Evolutionary conservation across 2,888 invertebrate species (phyloP), one percentile per base, ranked within the genome.

Genomic region (Scaptomyza polygonia): DNA sequence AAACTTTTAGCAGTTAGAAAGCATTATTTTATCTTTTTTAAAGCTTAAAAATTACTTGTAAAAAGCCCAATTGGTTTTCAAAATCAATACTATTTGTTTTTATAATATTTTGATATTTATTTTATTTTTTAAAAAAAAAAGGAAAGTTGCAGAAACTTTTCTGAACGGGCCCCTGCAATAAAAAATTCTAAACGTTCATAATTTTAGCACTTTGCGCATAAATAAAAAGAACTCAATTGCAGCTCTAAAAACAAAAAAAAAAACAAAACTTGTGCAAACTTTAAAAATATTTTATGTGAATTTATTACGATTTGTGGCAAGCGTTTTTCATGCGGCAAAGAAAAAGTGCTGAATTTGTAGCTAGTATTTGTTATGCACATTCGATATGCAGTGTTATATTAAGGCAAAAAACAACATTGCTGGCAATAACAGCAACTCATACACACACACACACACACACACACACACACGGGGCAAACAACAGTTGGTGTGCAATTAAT

Each of bases 401-500:
- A 72, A 49, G 77, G 32, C 45, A 61, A 57, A 61, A 36, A 61
- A 61, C 29, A 70, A 49, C 32, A 57, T 30, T 34, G 29, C 9
- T 45, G 39, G 44, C 55, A 39, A 40, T 40, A 64, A 49, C 53
- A 67, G 44, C 25, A 45, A 55, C 34, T 51, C 21, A 9, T 12
- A 39, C 36, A 62, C 44, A 57, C 44, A 40, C 39, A 36, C 42
- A 18, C 44, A 52, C 29, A 48, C 18, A 47, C 54, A 36, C 44
- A 18, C n/a, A 48, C 9, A 52, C 34, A 29, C 32, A 48, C 16
- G 34, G 14, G 67, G 63, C 76, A 73, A 86, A 73, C 70, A 86
- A 62, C 76, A 73, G 78, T 80, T 86, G 85, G 84, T 88, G 85
- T 88, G 88, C 85, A 85, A 88, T 85, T 88, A 85, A 85, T 85